These are phyloP conservation scores for Nebria brevicollis DNA, from an alignment of 2,888 invertebrate species.

Conservation along the genomic window DNA sequence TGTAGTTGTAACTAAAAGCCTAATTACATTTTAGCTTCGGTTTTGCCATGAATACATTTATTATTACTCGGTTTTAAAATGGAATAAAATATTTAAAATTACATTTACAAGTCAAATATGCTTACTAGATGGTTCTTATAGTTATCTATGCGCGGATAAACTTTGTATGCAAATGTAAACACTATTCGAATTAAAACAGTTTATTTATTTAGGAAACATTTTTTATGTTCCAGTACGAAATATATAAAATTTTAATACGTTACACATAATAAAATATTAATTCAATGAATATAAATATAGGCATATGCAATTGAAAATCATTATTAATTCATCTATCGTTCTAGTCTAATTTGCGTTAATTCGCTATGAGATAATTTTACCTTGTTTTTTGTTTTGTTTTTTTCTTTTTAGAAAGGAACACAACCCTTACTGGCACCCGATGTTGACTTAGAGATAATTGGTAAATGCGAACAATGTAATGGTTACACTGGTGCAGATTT, in stretches of 20 bases:
- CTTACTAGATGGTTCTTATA: background rate
- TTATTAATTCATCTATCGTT: too few relatives aligned
- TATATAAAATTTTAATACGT: background rate
- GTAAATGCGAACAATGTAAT: conserved; percentile 72
- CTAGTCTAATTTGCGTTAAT: too few relatives aligned
- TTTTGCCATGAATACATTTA: too few relatives aligned
- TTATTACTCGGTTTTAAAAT: background rate
- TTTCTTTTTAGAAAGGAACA: conserved; percentile 74
- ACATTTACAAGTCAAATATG: conserved; percentile 16
- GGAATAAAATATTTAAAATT: conserved; percentile 6
- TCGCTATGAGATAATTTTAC: too few relatives aligned
- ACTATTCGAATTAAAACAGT: background rate
- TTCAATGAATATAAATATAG: background rate
- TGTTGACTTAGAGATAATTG: conserved; percentile 79
- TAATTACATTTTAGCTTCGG: too few relatives aligned
- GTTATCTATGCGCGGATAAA: background rate
- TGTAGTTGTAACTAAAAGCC: too few relatives aligned
- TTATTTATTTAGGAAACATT: background rate
- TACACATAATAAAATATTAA: background rate
- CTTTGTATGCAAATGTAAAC: background rate
- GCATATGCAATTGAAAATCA: background rate
- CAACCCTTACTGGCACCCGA: conserved; percentile 80
- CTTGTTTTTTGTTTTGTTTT: background rate
- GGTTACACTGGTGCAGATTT: conserved; percentile 96
- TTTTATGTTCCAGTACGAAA: background rate